Evolutionary conservation across 2,888 invertebrate genomes (phyloP).

Genomic region (Chaitophorus viminalis): DNA sequence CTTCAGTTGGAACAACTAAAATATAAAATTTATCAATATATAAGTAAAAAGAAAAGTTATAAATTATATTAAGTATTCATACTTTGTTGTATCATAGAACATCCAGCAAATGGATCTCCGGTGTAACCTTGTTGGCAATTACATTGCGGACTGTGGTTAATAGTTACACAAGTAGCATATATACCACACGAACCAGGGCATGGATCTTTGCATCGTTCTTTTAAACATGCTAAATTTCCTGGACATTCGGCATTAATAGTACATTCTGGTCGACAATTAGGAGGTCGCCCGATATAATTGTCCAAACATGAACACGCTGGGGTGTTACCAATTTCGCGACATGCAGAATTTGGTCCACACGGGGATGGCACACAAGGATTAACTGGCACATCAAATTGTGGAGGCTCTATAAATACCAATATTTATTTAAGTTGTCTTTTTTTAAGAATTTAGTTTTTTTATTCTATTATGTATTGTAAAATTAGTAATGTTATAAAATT

Average conservation of each 20-base stretch:
- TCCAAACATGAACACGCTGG: constrained; percentile 83
- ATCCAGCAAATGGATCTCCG: constrained; percentile 87
- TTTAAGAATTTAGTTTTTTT: background rate
- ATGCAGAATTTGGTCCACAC: constrained; percentile 86
- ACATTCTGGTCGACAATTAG: constrained; percentile 88
- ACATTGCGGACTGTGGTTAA: constrained; percentile 86
- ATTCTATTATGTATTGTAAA: background rate
- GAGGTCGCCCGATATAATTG: constrained; percentile 83
- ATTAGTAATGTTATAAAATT: background rate
- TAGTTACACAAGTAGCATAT: constrained; percentile 80
- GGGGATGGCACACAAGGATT: constrained; percentile 86
- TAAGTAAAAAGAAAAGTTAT: constrained; percentile 3
- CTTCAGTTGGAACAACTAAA: constrained; percentile 72
- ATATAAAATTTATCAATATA: constrained; percentile 63
- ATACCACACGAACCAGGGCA: constrained; percentile 87
- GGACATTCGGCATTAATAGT: constrained; percentile 86
- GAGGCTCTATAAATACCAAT: constrained; percentile 69
- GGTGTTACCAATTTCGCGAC: constrained; percentile 79
- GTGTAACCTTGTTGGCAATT: constrained; percentile 82
- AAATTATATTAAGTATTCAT: background rate
- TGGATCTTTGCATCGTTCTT: constrained; percentile 83
- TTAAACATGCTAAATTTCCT: constrained; percentile 83
- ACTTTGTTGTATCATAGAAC: constrained; percentile 67
- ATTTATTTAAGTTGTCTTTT: no score
- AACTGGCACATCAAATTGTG: constrained; percentile 69